Base-by-base conservation (phyloP, 2,888 invertebrate species). In the Archips xylosteana region DNA sequence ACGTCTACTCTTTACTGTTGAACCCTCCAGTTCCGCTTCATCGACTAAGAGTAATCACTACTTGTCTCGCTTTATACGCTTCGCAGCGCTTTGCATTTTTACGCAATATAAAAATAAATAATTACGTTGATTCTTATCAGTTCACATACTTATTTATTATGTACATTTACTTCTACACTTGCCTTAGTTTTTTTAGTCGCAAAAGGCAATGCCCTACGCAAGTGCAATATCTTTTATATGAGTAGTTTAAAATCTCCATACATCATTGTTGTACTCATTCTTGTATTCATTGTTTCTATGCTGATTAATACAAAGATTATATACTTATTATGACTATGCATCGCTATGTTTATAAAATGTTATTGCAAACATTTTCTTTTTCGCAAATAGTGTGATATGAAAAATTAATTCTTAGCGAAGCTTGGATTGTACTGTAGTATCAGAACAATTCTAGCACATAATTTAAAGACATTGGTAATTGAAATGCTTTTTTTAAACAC, bases 61-160 rank as follows among this genome's bases (percentile, higher is more conserved):
- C 78, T 76, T 78, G 57, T 32, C 23, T 12, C 57, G 57, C 12
- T 57, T 12, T 32, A 32, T 78, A 77, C 77, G 65, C 70, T 67
- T 8, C 75, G 49, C 61, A 73, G 78, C 67, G 76, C 70, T 81
- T 81, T 78, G 78, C 82, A 83, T 84, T 81, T 83, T 82, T 83
- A 82, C 78, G 81, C 81, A 83, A 86, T 82, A 83, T 78, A 78
- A 81, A 23, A 78, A 81, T 81, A 84, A 84, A 81, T 81, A 83
- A 83, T 77, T 71, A 75, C 76, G 61, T 59, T 77, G 77, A 80
- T 81, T 77, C 71, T 71, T 65, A 79, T 82, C 75, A 78, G 69
- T 80, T 80, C 80, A 83, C 81, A 80, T 81, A 78, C 78, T 79
- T 74, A 76, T 66, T 74, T 71, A 75, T 74, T 71, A 75, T 57